Evolutionary conservation across 1,140 invertebrate species (phyloP).

Genomic region (Sminthurides bifidus): DNA sequence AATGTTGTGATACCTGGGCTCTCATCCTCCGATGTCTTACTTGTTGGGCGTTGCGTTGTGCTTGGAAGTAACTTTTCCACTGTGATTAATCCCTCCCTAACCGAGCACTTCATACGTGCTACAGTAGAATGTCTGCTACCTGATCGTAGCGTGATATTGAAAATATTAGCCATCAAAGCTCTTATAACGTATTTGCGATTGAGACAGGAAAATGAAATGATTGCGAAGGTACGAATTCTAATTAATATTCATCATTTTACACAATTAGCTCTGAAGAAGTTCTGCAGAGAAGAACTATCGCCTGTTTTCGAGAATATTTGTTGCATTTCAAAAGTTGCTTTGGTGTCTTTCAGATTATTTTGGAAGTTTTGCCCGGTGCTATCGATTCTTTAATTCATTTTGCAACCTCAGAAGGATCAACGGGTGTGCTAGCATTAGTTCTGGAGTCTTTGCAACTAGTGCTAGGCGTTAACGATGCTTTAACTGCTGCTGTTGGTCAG

Average conservation of each 20-base stretch:
- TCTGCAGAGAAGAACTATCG: too few species aligned
- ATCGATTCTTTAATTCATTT: conserved; percentile 44
- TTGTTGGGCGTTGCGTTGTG: conserved; percentile 59
- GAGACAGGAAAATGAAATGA: conserved; percentile 17
- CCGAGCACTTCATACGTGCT: conserved; percentile 48
- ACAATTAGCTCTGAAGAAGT: not conserved
- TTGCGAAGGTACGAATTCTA: conserved; percentile 18
- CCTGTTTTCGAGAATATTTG: not conserved
- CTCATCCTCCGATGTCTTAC: conserved; percentile 44
- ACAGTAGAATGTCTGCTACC: conserved; percentile 48
- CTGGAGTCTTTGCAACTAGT: conserved; percentile 55
- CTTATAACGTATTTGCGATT: conserved; percentile 20
- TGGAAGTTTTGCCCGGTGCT: conserved; percentile 40
- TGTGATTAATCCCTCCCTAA: conserved; percentile 45
- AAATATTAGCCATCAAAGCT: conserved; percentile 27
- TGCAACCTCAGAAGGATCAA: conserved; percentile 39
- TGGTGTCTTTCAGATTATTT: conserved; percentile 29
- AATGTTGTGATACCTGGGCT: conserved; percentile 43
- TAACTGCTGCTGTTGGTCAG: conserved; percentile 51
- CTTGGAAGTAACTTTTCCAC: conserved; percentile 54
- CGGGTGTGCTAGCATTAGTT: conserved; percentile 51
- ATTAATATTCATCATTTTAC: not conserved
- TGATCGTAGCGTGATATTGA: conserved; percentile 42
- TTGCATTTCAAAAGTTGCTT: conserved; percentile 3
- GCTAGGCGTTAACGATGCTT: conserved; percentile 54